Evolutionary conservation across 2,797 vertebrate species (phyloP), one percentile per base, ranked within the genome.

Genomic region (Dipus sagitta): DNA sequence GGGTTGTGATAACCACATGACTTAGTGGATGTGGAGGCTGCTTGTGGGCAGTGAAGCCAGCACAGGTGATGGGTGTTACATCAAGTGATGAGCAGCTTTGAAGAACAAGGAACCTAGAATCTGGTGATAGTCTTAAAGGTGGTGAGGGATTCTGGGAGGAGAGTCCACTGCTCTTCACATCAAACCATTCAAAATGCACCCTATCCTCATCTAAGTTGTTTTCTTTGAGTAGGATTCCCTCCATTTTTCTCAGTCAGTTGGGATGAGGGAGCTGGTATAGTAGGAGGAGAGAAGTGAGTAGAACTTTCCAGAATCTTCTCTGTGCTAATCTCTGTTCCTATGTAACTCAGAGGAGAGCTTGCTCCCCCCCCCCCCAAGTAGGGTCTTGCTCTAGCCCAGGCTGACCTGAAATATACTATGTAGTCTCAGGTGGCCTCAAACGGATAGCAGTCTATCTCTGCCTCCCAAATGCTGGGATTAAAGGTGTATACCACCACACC

Each of bases 31-130:
- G 38, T 52, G 14, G 54, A 54, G 72, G 79, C 85, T 79, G 15
- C 78, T 60, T 28, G 30, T 80, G 82, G 90, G 32, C 85, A 47
- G 21, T 10, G 30, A 89, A 83, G 68, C 54, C 62, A 30, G 34
- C 47, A n/a, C 17, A 6, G 38, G 28, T 24, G 11, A 3, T 34
- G 64, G 60, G 54, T 47, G 47, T 67, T 60, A 52, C 1, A 30
- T 34, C 34, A 23, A 70, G 34, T 5, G 28, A 32, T 12, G 65
- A 82, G 84, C 89, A 68, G n/a, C 85, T 75, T 32, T 52, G 82
- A 74, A 86, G 88, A 95, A 67, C 93, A 74, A 80, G 88, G 78
- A 74, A 42, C 47, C 84, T 71, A 10, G 38, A 60, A 32, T 52
- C 71, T 86, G 34, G 4, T 38, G 68, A 24, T 71, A 79, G 47